These are phyloP conservation scores for Plusia festucae DNA, from an alignment of 2,888 invertebrate genomes.

Conservation along the genomic window DNA sequence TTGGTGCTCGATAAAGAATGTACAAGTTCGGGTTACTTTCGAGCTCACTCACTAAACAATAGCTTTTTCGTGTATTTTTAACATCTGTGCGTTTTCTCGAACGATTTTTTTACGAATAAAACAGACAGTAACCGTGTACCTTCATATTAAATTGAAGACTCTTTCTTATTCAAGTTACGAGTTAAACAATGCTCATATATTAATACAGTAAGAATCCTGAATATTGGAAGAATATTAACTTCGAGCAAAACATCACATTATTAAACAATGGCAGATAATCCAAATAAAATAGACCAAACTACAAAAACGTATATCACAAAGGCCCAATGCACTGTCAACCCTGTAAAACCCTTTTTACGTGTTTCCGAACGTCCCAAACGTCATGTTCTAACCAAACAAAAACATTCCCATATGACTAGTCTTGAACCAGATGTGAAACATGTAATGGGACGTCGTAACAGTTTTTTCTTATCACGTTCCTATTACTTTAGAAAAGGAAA, in stretches of 20 bases:
- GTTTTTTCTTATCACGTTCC: not conserved
- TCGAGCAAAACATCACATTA: too few relatives aligned
- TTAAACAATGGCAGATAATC: slow-evolving; percentile 9
- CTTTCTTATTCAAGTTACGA: not conserved
- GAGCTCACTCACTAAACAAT: not conserved
- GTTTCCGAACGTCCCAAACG: slow-evolving; percentile 45
- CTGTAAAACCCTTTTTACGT: slow-evolving; percentile 50
- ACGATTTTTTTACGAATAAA: not conserved
- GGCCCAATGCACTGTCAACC: slow-evolving; percentile 45
- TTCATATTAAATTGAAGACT: not conserved
- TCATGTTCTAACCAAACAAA: slow-evolving; percentile 46
- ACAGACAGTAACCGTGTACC: not conserved
- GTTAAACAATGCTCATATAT: not conserved
- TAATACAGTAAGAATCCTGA: too few relatives aligned
- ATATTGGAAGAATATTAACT: too few relatives aligned
- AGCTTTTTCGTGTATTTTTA: not conserved
- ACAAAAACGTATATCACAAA: slow-evolving; percentile 32
- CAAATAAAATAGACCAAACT: slow-evolving; percentile 26
- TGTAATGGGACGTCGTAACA: slow-evolving; percentile 25
- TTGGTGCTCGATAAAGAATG: slow-evolving; percentile 39
- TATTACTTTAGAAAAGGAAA: not conserved
- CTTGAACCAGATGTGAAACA: slow-evolving; percentile 37
- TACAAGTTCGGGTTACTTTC: slow-evolving; percentile 21
- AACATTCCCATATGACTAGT: slow-evolving; percentile 50
- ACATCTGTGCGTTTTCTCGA: not conserved